Base-by-base conservation (phyloP, 2,797 vertebrate genomes). In the Cyprinodon diabolis region DNA sequence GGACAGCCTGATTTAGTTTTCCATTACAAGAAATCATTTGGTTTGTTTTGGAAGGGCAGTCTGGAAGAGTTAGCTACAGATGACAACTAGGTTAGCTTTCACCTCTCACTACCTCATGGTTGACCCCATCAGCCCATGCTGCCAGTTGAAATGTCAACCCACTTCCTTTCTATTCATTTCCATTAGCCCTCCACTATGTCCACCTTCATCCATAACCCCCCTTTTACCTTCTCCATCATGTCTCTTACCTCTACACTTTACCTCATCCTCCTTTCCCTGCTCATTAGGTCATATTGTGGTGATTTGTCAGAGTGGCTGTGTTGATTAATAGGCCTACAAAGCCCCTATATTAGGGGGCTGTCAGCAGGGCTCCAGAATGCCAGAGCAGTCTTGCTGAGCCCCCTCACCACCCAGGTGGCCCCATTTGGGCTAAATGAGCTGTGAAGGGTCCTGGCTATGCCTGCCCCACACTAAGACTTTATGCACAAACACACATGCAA, bases 391-490 rank as follows among this genome's bases (percentile, higher is more conserved):
- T 95, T 75, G 87, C 95, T 95, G 95, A 96, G 96, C 94, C 58
- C 76, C 96, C 95, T 95, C 96, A 95, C 96, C 96, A 96, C 96
- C 96, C 96, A 97, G 96, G 96, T 97, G 96, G 96, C 96, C 96
- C 93, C 93, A 97, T 97, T 97, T 96, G 95, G 96, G 92, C 96
- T 98, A 98, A 99, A 98, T 97, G 96, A 97, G 96, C 96, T 97
- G 97, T 97, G 97, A 98, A 97, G 96, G 95, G 95, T 95, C 96
- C 96, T 94, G 92, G 96, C 95, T 94, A 94, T 94, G 94, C 95
- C 87, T 92, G 87, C 90, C 89, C 88, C 88, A 90, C 89, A 87
- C 89, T 92, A 89, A 90, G 93, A 88, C 67, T 76, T 81, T 86
- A 89, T 68, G 76, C 86, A 87, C 84, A 91, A 85, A 93, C 88